These are phyloP conservation scores for Vipera ursinii DNA, from an alignment of 2,797 vertebrate species.

Conservation along the genomic window DNA sequence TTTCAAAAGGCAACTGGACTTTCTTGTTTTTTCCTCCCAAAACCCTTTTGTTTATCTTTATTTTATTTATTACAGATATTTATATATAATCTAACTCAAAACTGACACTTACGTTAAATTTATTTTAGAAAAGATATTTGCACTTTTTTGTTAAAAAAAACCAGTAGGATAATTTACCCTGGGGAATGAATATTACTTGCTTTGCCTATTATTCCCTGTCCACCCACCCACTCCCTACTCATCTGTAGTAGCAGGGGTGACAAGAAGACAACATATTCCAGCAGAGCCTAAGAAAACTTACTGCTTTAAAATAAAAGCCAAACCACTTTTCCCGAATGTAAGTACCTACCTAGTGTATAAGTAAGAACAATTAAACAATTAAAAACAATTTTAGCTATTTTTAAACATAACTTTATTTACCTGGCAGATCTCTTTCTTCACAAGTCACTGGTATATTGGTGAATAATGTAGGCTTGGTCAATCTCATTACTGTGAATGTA, in stretches of 20 bases:
- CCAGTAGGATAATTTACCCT: not conserved
- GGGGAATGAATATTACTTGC: not conserved
- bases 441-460: conserved; percentile 97
- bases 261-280: not conserved
- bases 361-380: not conserved
- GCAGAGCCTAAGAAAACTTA: not conserved
- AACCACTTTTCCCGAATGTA: not conserved
- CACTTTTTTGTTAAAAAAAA: not conserved
- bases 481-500: conserved; percentile 87
- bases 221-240: not conserved
- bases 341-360: not conserved
- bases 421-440: conserved; percentile 94
- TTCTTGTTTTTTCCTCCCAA: too few relatives aligned
- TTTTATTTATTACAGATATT: not conserved
- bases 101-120: not conserved
- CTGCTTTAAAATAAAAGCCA: not conserved
- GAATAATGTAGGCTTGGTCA: conserved; percentile 97
- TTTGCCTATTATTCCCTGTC: not conserved
- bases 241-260: not conserved
- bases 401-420: conserved; percentile 67
- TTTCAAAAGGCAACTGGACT: not conserved
- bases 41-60: not conserved
- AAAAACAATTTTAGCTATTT: not conserved
- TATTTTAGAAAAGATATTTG: not conserved
- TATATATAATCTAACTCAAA: not conserved